phyloP scores from a whole-genome alignment of 1,140 invertebrate genomes.

The Bactericera cockerelli region DNA sequence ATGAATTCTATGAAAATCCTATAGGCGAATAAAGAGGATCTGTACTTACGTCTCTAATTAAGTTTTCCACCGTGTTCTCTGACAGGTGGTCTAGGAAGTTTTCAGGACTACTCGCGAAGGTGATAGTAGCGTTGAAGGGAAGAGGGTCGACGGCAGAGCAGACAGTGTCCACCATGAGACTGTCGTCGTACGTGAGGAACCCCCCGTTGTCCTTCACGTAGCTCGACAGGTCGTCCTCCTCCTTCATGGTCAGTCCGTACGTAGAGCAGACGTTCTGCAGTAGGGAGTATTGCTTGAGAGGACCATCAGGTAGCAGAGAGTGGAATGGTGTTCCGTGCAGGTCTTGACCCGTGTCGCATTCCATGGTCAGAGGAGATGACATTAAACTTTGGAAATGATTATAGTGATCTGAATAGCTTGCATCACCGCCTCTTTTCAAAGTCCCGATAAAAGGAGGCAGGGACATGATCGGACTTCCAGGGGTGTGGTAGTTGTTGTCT shows the following conservation, averaged over 20 bases:
- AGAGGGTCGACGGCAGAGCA: conserved; percentile 58
- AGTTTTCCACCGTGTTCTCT: conserved; percentile 52
- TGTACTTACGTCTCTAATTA: conserved; percentile 35
- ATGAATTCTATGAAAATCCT: no score
- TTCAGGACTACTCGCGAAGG: conserved; percentile 40
- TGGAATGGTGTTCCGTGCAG: conserved; percentile 31
- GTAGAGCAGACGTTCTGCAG: conserved; percentile 58
- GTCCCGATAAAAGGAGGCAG: conserved; percentile 72
- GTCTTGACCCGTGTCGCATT: conserved; percentile 54
- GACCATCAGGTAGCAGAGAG: conserved; percentile 26
- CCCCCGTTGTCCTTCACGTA: conserved; percentile 49
- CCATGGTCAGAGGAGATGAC: conserved; percentile 43
- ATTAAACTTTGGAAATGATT: conserved; percentile 30
- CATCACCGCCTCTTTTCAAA: conserved; percentile 45
- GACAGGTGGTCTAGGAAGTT: conserved; percentile 45
- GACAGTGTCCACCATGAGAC: conserved; percentile 63
- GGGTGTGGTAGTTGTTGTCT: conserved; percentile 32
- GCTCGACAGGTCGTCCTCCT: conserved; percentile 40
- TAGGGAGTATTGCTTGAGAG: conserved; percentile 52
- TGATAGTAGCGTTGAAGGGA: conserved; percentile 62
- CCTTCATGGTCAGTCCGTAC: conserved; percentile 60
- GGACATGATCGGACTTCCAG: conserved; percentile 63
- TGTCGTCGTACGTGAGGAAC: conserved; percentile 41
- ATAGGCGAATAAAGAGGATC: no score
- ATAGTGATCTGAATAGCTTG: conserved; percentile 22